Conservation (phyloP, 2,113 vertebrate genomes). For the Onychostoma macrolepis region DNA sequence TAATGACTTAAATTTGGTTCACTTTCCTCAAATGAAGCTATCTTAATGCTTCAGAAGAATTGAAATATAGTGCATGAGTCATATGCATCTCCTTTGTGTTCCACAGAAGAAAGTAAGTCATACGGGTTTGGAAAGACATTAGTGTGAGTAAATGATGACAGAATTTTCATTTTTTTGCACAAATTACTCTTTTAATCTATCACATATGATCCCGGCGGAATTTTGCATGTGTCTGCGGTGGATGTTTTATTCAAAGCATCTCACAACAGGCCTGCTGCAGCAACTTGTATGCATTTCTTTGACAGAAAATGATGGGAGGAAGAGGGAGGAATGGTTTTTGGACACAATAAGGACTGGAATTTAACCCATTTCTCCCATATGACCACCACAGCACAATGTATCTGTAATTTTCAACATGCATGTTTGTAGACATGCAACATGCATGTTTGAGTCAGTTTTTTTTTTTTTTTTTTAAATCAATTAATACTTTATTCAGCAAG, state of each 20-base stretch:
- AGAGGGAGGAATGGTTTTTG: not conserved
- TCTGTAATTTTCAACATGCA: not conserved
- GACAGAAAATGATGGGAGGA: not conserved
- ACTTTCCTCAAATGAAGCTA: not conserved
- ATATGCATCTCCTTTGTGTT: conserved; percentile 13
- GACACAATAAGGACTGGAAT: not conserved
- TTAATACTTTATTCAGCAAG: not conserved
- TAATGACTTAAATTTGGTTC: not conserved
- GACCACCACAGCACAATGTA: not conserved
- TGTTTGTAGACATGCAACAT: not conserved
- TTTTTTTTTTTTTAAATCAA: too few species aligned
- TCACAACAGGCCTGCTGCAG: not conserved
- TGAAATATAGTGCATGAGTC: not conserved
- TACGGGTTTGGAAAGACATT: not conserved
- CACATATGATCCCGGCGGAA: not conserved
- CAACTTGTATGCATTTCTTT: not conserved
- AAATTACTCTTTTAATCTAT: not conserved
- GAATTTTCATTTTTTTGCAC: not conserved
- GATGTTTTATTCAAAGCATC: conserved; percentile 18
- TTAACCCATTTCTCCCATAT: not conserved
- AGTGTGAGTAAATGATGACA: not conserved
- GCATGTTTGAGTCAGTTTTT: not conserved
- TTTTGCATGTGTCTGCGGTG: not conserved
- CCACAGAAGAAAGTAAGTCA: conserved; percentile 2
- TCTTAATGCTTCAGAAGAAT: not conserved